Conservation (phyloP, 2,888 invertebrate species). For the Machimus rusticus region DNA sequence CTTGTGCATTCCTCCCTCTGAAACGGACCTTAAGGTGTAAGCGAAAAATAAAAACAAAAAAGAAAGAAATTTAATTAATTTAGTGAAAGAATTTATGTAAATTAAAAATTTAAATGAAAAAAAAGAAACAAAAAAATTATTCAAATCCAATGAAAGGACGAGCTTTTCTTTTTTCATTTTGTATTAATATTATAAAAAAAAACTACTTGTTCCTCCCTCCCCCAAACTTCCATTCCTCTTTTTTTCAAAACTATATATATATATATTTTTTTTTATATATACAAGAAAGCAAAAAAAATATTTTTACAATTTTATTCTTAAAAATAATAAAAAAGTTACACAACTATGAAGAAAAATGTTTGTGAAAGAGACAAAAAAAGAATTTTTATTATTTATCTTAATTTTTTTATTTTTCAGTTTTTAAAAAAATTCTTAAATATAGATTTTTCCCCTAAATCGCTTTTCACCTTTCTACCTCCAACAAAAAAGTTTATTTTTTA, state of each 20-base stretch:
- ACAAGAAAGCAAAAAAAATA: background rate
- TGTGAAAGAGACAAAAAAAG: background rate
- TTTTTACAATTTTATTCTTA: background rate
- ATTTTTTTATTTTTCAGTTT: background rate
- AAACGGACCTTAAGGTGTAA: background rate
- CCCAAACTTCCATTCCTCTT: background rate
- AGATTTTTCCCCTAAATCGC: background rate
- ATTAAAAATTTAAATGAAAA: too few relatives aligned
- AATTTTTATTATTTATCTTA: background rate
- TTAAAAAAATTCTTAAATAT: too few relatives aligned
- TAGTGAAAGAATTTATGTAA: background rate
- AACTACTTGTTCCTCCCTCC: background rate
- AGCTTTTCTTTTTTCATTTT: too few relatives aligned
- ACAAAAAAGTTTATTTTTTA: background rate
- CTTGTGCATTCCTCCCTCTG: background rate
- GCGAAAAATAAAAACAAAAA: background rate
- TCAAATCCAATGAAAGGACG: too few relatives aligned
- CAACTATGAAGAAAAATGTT: background rate
- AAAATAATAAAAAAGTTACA: background rate
- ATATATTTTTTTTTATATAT: background rate
- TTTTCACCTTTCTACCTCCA: background rate
- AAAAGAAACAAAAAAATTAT: background rate
- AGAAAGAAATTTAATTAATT: background rate
- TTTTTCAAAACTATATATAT: background rate
- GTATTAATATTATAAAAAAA: too few relatives aligned